Base-by-base conservation (phyloP, 2,113 vertebrate species). In the Corvus cornix region DNA sequence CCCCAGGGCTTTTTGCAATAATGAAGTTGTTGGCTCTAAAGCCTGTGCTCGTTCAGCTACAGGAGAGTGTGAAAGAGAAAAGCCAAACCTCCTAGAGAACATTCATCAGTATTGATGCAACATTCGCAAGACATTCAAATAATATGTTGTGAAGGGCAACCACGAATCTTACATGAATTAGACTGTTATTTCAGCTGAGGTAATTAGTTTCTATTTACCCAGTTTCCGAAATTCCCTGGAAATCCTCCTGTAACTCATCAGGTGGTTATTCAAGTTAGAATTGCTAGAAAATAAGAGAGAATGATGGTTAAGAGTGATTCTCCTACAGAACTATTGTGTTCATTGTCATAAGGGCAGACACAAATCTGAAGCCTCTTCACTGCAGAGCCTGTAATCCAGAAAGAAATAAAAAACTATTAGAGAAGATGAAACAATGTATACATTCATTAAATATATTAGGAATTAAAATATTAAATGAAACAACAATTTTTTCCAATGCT, bases 381-480 rank as follows among this genome's bases (percentile, higher is more conserved):
- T 63, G 39, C 56, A 81, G 56, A 68, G 11, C 16, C 66, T 92
- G 41, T 46, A 64, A 78, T 75, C 64, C 46, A 70, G 52, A 77
- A 62, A 80, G 48, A 91, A 93, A 89, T 6, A 67, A 37, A 74
- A 75, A 90, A 59, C 8, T 1, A 81, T 90, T 48, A 64, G 60
- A 80, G 37, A 56, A 28, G 26, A 41, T 43, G 44, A 90, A 83
- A 73, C 22, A 87, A 87, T 39, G 35, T 75, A 49, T 33, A 48
- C 10, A 43, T 79, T 75, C 46, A 86, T 79, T 86, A 84, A 81
- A 90, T 72, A 52, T 9, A 81, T 48, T 81, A 3, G 2, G 23
- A 60, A 37, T 86, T 95, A 78, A 89, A 94, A 53, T 59, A 83
- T 35, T 78, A 89, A 81, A 90, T 84, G 86, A 92, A 96, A 68